Evolutionary conservation across 2,888 invertebrate species (phyloP).

Genomic region (Marasmarcha lunaedactyla): DNA sequence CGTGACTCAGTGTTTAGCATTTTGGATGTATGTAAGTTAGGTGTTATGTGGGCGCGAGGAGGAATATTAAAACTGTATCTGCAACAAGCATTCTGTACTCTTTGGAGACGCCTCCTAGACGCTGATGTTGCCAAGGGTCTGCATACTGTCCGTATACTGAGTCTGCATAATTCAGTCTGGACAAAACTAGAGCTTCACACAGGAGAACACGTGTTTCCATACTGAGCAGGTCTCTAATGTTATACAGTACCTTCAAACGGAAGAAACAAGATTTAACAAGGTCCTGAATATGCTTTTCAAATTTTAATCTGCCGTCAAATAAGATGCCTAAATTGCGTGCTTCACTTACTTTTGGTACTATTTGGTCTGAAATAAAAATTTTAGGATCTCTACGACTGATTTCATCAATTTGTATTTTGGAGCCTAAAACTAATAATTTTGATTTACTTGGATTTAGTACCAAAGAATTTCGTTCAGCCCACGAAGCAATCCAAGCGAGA

Average conservation of each 20-base stretch:
- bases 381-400: not conserved
- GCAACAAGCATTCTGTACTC: slow-evolving; percentile 8
- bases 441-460: slow-evolving; percentile 3
- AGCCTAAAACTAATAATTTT: slow-evolving; percentile 1
- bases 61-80: slow-evolving; percentile 6
- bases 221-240: slow-evolving; percentile 2
- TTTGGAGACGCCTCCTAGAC: not conserved
- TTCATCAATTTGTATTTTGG: not conserved
- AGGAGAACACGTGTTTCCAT: slow-evolving; percentile 2
- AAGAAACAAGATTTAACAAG: slow-evolving; percentile 5
- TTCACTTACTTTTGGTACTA: not conserved
- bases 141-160: slow-evolving; percentile 2
- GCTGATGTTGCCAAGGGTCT: not conserved
- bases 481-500: not conserved
- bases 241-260: slow-evolving; percentile 6
- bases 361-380: not conserved
- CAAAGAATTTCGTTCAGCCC: not conserved
- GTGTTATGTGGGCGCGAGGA: slow-evolving; percentile 5
- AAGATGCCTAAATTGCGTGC: slow-evolving; percentile 5
- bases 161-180: slow-evolving; percentile 5
- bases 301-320: slow-evolving; percentile 3
- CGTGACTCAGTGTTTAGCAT: slow-evolving; percentile 3
- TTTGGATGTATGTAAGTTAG: slow-evolving; percentile 1
- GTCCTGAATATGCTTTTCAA: slow-evolving; percentile 5
- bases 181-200: slow-evolving; percentile 6